Conservation (phyloP, 53 echinoderm and acorn worm species). For the Echinometra lucunter region DNA sequence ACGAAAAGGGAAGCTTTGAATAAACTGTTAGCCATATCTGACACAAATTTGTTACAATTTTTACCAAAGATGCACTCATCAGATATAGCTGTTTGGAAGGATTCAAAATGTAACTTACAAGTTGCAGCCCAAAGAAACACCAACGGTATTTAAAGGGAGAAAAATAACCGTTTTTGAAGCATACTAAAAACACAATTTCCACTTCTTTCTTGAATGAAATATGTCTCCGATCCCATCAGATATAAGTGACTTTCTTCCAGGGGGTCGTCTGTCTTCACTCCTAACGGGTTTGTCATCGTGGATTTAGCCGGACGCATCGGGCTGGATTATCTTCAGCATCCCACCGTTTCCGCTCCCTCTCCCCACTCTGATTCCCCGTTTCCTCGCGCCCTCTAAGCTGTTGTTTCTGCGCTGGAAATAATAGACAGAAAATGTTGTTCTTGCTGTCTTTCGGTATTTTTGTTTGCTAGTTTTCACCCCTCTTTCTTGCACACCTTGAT, state of each 20-base stretch:
- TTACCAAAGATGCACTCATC: too few relatives aligned
- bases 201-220: not conserved
- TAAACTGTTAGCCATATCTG: not conserved
- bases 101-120: not conserved
- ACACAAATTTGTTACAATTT: not conserved
- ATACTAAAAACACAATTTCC: not conserved
- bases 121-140: not conserved
- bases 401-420: constrained; percentile 49
- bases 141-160: not conserved
- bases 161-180: not conserved
- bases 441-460: constrained; percentile 29
- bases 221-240: not conserved
- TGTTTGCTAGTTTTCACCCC: constrained; percentile 22
- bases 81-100: not conserved
- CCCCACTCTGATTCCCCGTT: constrained; percentile 37
- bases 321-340: constrained; percentile 59
- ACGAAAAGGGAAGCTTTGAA: too few relatives aligned
- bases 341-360: constrained; percentile 58
- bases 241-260: not conserved
- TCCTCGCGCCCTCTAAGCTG: constrained; percentile 46
- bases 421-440: constrained; percentile 57
- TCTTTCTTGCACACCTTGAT: constrained; percentile 7
- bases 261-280: constrained; percentile 25
- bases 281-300: constrained; percentile 56
- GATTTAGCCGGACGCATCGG: constrained; percentile 60